Evolutionary conservation across 2,888 invertebrate genomes (phyloP), one percentile per base, ranked within the genome.

Genomic region (Drosophila phalerata): DNA sequence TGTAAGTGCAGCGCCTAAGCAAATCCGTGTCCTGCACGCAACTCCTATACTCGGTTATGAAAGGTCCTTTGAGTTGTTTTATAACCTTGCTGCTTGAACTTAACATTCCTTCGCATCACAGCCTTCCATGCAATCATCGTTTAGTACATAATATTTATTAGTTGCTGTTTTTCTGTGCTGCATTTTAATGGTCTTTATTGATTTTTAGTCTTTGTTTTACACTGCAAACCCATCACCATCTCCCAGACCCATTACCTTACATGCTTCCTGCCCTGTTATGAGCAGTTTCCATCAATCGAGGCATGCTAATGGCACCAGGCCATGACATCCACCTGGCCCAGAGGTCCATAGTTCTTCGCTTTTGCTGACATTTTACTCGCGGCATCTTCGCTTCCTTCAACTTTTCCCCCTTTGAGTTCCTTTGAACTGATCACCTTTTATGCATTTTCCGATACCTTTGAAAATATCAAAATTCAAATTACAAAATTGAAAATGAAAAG

Each of bases 181-280:
- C 85, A 83, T 79, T 89, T 86, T 88, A 88, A 88, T 88, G 83
- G 86, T 45, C 79, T 79, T 77, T 88, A 88, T 88, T 86, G 88
- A 88, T 88, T 88, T 89, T 86, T 45, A 69, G 83, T 53, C 66
- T 69, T 69, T 79, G 60, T 74, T 61, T 57, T 57, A 67, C 45
- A 42, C 61, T 63, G 55, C 53, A 34, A 51, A 47, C 45, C 30
- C 47, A 40, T 58, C 58, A 48, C 61, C 43, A 40, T 42, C 40
- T 22, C 38, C n/a, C 3, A 13, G 34, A 4, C 11, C 34, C 60
- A 66, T 71, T 67, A 47, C 53, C 53, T 58, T 25, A 58, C 64
- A 57, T n/a, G 37, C 40, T 51, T 32, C 38, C 37, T 28, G 38
- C 55, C 69, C 69, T 52, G 86, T 83, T 83, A 84, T 84, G 86